Evolutionary conservation across 2,888 invertebrate genomes (phyloP).

Genomic region (Monopis laevigella): DNA sequence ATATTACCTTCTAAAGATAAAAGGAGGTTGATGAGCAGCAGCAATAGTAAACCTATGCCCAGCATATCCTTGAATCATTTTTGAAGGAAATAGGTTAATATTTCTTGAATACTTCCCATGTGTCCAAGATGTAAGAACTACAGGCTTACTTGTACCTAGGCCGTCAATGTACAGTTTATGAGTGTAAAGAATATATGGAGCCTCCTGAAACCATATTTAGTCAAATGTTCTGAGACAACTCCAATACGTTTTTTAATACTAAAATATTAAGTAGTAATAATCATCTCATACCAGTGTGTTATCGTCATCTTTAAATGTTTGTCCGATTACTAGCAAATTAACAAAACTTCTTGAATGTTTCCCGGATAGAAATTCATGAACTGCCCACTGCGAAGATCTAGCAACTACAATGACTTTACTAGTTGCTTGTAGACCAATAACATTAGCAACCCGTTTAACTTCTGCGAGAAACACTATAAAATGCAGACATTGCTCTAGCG

Average conservation of each 20-base stretch:
- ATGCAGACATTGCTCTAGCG: slow-evolving; percentile 64
- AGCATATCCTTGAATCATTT: slow-evolving; percentile 74
- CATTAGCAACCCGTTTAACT: slow-evolving; percentile 63
- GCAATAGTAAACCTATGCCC: slow-evolving; percentile 79
- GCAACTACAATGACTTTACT: slow-evolving; percentile 75
- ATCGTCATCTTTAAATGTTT: slow-evolving; percentile 67
- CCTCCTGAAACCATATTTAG: slow-evolving; percentile 55
- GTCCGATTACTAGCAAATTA: slow-evolving; percentile 75
- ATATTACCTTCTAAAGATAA: slow-evolving; percentile 70
- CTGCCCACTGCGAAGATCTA: slow-evolving; percentile 77
- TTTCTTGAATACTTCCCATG: slow-evolving; percentile 70
- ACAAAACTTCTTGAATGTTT: slow-evolving; percentile 71
- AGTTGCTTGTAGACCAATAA: slow-evolving; percentile 70
- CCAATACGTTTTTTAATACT: neutral
- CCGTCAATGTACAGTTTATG: slow-evolving; percentile 79
- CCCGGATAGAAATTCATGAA: slow-evolving; percentile 74
- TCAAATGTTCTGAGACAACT: neutral
- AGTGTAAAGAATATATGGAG: slow-evolving; percentile 77
- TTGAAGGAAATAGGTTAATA: slow-evolving; percentile 74
- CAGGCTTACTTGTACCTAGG: slow-evolving; percentile 73
- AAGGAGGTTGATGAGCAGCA: slow-evolving; percentile 78
- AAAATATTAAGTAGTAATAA: neutral
- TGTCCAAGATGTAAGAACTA: slow-evolving; percentile 77
- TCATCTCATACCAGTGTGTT: slow-evolving; percentile 43
- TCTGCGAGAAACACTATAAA: slow-evolving; percentile 75